Evolutionary conservation across 2,113 vertebrate genomes (phyloP).

Genomic region (Mobula hypostoma): DNA sequence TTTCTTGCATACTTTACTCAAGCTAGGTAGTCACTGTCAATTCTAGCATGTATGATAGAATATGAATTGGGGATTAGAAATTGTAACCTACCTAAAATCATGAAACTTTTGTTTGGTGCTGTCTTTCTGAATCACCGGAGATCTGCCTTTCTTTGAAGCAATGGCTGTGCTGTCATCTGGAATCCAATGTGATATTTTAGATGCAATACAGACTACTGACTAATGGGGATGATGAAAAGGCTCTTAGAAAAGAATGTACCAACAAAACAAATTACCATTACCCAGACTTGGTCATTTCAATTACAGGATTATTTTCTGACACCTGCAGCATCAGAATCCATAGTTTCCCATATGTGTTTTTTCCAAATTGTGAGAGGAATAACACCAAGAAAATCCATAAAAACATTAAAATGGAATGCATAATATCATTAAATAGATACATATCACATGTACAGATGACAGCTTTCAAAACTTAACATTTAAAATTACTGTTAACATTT

Average conservation of each 20-base stretch:
- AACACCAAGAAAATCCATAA: not conserved
- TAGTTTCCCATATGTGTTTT: not conserved
- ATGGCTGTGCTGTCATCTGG: slow-evolving; percentile 57
- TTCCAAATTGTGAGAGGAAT: not conserved
- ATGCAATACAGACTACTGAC: slow-evolving; percentile 45
- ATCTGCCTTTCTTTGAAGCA: slow-evolving; percentile 53
- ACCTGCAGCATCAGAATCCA: too few species aligned
- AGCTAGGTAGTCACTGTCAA: not conserved
- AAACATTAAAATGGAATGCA: not conserved
- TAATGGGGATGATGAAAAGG: too few species aligned
- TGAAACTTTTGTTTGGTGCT: slow-evolving; percentile 61
- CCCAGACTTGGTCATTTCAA: not conserved
- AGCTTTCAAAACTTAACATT: not conserved
- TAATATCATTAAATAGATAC: not conserved
- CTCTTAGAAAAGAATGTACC: not conserved
- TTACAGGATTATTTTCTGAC: not conserved
- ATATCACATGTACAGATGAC: not conserved
- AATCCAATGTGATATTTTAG: slow-evolving; percentile 47
- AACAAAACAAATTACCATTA: not conserved
- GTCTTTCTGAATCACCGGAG: slow-evolving; percentile 56
- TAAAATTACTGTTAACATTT: not conserved
- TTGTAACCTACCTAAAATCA: slow-evolving; percentile 64
- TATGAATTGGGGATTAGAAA: not conserved
- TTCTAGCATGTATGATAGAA: slow-evolving; percentile 36
- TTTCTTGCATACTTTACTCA: too few species aligned